Evolutionary conservation across 1,140 invertebrate species (phyloP), one percentile per base, ranked within the genome.

Genomic region (Samia ricini): DNA sequence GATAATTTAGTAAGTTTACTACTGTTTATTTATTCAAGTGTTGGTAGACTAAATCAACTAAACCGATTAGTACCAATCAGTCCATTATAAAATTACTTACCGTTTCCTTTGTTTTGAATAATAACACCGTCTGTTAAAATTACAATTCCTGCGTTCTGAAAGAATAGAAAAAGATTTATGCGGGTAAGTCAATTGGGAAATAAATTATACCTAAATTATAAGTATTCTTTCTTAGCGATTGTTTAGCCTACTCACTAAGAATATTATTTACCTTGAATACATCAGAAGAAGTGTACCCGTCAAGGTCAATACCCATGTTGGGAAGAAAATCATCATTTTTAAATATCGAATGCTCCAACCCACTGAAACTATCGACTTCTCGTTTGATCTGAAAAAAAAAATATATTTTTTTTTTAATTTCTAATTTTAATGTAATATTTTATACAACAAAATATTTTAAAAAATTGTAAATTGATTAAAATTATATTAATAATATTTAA

Each of bases 81-180:
- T n/a, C n/a, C n/a, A n/a, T n/a, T n/a, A n/a, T n/a, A n/a, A n/a
- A n/a, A 57, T 33, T 8, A 57, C 56, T 57, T 15, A 33, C 56
- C 56, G 8, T 57, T 54, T 60, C 33, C 49, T 20, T 24, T 57
- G 42, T 58, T 71, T 56, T 69, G 22, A 10, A 66, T 60, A 6
- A 70, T 58, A 4, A 82, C 61, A 29, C 93, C 95, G 82, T 97
- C 96, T 7, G 95, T 96, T 50, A 97, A 77, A 36, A 97, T 91
- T 4, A 96, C 92, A 2, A 95, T 93, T 52, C 96, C 96, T 26
- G 94, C 93, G 90, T 95, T 95, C 94, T 97, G 82, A 70, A 94
- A 93, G 61, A 66, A 77, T n/a, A 69, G 74, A 49, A 83, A 79
- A 65, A n/a, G n/a, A n/a, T n/a, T n/a, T n/a, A n/a, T n/a, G n/a